Percentiles rank a stretch among this genome's conserved stretches.
phyloP scores from a whole-genome alignment of 1,140 invertebrate genomes.

The Teleopsis dalmanni region DNA sequence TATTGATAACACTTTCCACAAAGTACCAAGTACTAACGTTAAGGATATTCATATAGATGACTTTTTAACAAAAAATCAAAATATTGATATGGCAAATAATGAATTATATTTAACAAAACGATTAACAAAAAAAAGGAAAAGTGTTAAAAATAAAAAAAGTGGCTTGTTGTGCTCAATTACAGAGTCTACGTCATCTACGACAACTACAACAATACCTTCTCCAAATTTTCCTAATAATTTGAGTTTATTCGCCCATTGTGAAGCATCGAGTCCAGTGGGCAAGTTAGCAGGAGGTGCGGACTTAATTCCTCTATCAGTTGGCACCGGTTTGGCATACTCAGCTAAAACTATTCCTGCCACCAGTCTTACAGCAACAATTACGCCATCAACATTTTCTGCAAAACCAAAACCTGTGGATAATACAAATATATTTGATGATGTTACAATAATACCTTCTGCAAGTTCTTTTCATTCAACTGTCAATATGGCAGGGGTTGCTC shows the following conservation, averaged over 20 bases:
- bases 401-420: too few species aligned
- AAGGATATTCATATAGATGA: neutral
- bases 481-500: neutral
- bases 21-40: too few species aligned
- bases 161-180: neutral
- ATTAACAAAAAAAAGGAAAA: neutral
- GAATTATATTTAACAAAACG: conserved; percentile 6
- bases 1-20: neutral
- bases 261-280: conserved; percentile 3
- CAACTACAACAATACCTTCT: too few species aligned
- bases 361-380: conserved; percentile 10
- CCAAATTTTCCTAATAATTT: too few species aligned
- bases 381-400: neutral
- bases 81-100: neutral
- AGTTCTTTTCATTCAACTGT: neutral
- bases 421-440: conserved; percentile 21
- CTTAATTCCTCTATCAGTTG: conserved; percentile 27
- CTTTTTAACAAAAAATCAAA: neutral
- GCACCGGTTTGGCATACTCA: conserved; percentile 12
- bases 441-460: conserved; percentile 28
- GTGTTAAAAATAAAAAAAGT: neutral
- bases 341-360: conserved; percentile 12
- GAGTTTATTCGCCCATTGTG: too few species aligned
- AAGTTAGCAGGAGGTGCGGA: conserved; percentile 34
- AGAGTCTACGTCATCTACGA: neutral